A percentile compares a stretch with the other conserved stretches of the same genome.
Evolutionary conservation across 2,888 invertebrate genomes (phyloP).

Genomic region (Drymonia ruficornis): DNA sequence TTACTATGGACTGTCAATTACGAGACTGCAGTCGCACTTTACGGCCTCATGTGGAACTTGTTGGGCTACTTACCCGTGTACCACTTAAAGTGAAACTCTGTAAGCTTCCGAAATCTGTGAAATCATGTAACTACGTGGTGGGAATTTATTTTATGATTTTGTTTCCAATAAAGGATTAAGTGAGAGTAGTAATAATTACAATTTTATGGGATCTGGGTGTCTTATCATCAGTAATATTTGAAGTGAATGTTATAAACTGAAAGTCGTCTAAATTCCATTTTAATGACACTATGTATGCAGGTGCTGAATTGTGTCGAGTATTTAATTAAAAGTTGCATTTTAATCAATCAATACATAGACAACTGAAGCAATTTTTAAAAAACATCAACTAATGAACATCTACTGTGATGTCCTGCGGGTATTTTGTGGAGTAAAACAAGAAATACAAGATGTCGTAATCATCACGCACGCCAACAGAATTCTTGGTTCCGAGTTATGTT

Average conservation of each 20-base stretch:
- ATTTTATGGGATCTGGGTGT: no score
- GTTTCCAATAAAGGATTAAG: neutral
- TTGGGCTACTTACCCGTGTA: slow-evolving; percentile 33
- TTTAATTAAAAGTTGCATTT: neutral
- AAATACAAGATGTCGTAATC: slow-evolving; percentile 19
- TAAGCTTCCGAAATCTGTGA: slow-evolving; percentile 39
- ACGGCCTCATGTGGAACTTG: slow-evolving; percentile 39
- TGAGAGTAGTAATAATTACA: neutral
- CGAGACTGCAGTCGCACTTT: slow-evolving; percentile 36
- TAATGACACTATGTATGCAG: neutral
- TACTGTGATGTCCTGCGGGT: slow-evolving; percentile 20
- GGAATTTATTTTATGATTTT: neutral
- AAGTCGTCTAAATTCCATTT: neutral
- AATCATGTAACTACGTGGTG: slow-evolving; percentile 13
- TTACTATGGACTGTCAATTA: slow-evolving; percentile 41
- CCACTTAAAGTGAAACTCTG: slow-evolving; percentile 43
- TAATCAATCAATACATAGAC: neutral
- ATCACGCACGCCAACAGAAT: slow-evolving; percentile 21
- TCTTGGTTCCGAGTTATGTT: slow-evolving; percentile 26
- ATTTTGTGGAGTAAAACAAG: slow-evolving; percentile 15
- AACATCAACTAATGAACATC: slow-evolving; percentile 12
- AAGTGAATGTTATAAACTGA: no score
- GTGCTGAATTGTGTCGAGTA: neutral
- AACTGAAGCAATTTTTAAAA: slow-evolving; percentile 4
- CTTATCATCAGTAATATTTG: no score